phyloP scores from a whole-genome alignment of 2,113 vertebrate species.

The Cyrtonyx montezumae region DNA sequence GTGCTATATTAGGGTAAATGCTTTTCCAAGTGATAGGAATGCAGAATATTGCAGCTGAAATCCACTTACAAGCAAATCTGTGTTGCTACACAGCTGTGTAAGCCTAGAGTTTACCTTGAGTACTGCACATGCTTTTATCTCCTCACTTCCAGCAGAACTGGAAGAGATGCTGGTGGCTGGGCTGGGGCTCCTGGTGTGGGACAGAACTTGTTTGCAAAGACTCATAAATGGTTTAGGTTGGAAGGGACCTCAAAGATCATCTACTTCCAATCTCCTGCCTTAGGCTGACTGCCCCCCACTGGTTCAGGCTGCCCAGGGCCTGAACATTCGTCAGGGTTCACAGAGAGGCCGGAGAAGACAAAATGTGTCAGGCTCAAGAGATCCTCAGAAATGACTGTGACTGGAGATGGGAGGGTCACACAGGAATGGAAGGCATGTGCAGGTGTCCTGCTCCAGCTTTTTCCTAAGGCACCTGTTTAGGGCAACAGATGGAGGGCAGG shows the following conservation, averaged over 20 bases:
- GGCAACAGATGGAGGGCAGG: background rate
- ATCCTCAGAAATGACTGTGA: background rate
- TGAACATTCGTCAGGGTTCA: background rate
- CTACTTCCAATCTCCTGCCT: too few species aligned
- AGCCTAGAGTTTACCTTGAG: background rate
- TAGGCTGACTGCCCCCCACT: too few species aligned
- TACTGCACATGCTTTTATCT: background rate
- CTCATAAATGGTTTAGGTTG: background rate
- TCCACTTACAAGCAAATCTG: background rate
- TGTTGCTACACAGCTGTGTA: background rate
- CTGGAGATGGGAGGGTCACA: background rate
- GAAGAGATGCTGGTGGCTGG: background rate
- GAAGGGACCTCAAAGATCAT: too few species aligned
- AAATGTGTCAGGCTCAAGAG: background rate
- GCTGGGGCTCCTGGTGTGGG: background rate
- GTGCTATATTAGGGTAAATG: background rate
- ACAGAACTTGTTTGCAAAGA: background rate
- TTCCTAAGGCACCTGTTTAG: rapidly evolving
- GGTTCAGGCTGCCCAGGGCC: too few species aligned
- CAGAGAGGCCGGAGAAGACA: background rate
- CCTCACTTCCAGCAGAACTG: background rate
- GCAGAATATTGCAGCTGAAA: background rate
- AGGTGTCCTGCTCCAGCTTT: background rate
- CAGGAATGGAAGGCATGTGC: background rate
- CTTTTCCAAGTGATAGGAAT: background rate